Evolutionary conservation across 2,113 vertebrate species (phyloP), one percentile per base, ranked within the genome.

Genomic region (Terrapene triunguis): DNA sequence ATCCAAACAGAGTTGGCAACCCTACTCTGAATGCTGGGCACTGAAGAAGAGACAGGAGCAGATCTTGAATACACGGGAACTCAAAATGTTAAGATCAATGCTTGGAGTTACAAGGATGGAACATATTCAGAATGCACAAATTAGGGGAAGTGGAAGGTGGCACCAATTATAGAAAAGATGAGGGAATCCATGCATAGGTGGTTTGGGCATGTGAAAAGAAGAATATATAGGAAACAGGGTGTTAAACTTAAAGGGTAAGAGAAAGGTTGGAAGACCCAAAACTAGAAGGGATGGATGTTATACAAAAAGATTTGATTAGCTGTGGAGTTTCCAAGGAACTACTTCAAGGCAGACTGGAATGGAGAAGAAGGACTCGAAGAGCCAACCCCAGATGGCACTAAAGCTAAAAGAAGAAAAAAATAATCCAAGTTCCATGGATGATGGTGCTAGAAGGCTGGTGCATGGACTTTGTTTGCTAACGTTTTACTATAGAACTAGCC

Each of bases 391-490:
- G 35, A n/a, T n/a, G 62, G 62, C 16, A 69, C 32, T 69, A 32
- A 69, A n/a, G 62, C 62, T 69, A 69, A 32, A 65, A 65, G 69
- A 38, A 42, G 38, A 74, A 38, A 42, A 38, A 74, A 24, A 42
- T 11, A 24, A 38, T 38, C n/a, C 10, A 42, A 42, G n/a, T 74
- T 42, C n/a, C 10, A 42, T 12, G 69, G 38, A 11, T 22, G 69
- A 42, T 4, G 24, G 72, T 93, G 87, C 19, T n/a, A 32, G 87
- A 65, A 84, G 62, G 10, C 62, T 84, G 76, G 76, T 93, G 95
- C 96, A 96, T 84, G 94, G 90, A 94, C 79, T 27, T 11, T 74
- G 82, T 92, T 95, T 94, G 54, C 76, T 94, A 62, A 38, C 69
- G 51, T 74, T 90, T 95, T 95, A 78, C 93, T 89, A 80, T 3